Evolutionary conservation across 1,140 invertebrate species (phyloP).

Genomic region (Trichonephila clavipes): DNA sequence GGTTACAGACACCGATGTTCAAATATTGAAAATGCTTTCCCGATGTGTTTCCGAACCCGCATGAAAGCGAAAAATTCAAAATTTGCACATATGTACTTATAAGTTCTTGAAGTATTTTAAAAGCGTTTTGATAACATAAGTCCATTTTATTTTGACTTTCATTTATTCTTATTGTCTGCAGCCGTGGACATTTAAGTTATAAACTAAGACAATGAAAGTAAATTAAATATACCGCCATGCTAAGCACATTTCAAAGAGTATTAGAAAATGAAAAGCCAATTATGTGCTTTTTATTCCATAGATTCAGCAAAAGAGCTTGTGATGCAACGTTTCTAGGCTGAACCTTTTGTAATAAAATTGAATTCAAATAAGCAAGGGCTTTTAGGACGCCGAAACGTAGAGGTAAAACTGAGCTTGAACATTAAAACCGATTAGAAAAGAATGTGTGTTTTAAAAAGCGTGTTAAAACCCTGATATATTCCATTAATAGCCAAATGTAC

Average conservation of each 20-base stretch:
- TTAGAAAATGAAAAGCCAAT: slow-evolving; percentile 66
- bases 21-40: slow-evolving; percentile 40
- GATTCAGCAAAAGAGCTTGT: slow-evolving; percentile 74
- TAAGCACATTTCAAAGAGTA: slow-evolving; percentile 60
- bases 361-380: slow-evolving; percentile 59
- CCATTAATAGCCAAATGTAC: slow-evolving; percentile 2
- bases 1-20: not conserved
- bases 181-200: not conserved
- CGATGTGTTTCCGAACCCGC: not conserved
- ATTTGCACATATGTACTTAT: not conserved
- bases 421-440: slow-evolving; percentile 27
- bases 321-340: slow-evolving; percentile 67
- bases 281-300: slow-evolving; percentile 69
- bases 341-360: slow-evolving; percentile 71
- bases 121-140: not conserved
- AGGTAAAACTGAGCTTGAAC: slow-evolving; percentile 69
- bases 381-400: slow-evolving; percentile 60
- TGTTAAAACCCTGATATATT: slow-evolving; percentile 14
- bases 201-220: not conserved
- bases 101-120: slow-evolving; percentile 2
- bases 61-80: not conserved
- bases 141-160: not conserved
- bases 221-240: slow-evolving; percentile 5
- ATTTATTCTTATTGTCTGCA: not conserved
- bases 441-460: slow-evolving; percentile 21